These are phyloP conservation scores for Nephrotoma guestfalica DNA, from an alignment of 2,888 invertebrate genomes.

Conservation along the genomic window DNA sequence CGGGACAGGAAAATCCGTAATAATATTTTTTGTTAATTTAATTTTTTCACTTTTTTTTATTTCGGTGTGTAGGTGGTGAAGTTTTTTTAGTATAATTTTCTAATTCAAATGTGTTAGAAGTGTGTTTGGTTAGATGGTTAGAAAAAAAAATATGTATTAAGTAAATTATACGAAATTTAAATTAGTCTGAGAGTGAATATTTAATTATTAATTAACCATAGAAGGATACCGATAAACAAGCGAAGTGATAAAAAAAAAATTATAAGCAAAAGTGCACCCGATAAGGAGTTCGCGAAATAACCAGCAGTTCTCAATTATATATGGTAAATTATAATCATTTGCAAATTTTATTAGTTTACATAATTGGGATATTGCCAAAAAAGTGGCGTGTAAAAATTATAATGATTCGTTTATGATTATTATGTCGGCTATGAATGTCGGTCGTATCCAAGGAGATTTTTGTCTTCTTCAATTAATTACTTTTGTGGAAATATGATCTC, in stretches of 20 bases:
- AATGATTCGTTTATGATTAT: background rate
- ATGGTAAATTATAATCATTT: background rate
- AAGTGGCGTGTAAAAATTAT: background rate
- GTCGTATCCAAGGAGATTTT: background rate
- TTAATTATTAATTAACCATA: background rate
- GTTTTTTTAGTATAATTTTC: background rate
- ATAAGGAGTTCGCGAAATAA: background rate
- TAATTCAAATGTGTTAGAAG: background rate
- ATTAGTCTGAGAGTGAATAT: background rate
- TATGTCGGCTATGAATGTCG: background rate
- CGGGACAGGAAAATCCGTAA: background rate
- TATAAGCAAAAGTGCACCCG: background rate
- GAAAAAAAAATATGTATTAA: background rate
- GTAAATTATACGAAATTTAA: background rate
- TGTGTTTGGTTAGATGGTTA: background rate
- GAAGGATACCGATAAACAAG: background rate
- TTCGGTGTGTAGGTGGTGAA: background rate
- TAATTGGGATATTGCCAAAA: conserved; percentile 1
- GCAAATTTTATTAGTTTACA: background rate
- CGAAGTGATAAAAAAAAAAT: background rate
- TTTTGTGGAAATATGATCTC: background rate
- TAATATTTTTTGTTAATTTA: background rate
- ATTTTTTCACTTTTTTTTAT: background rate
- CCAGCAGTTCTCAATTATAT: background rate
- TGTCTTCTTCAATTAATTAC: background rate